Evolutionary conservation across 1,140 invertebrate genomes (phyloP).

Genomic region (Acromyrmex charruanus): DNA sequence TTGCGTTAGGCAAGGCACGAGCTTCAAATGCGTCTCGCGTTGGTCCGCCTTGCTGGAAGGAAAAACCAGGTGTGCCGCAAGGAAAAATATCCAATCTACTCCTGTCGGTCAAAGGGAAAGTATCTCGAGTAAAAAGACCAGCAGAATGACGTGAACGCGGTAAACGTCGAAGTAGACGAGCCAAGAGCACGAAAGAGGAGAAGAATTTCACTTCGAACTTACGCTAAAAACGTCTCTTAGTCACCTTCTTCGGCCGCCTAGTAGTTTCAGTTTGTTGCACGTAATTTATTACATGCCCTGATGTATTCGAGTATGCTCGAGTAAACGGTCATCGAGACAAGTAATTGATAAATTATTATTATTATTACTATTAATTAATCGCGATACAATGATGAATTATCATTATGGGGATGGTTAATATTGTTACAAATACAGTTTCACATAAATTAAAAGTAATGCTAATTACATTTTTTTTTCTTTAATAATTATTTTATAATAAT

Average conservation of each 20-base stretch:
- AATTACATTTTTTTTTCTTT: not conserved
- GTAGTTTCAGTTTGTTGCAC: conserved; percentile 50
- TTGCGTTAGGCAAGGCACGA: conserved; percentile 23
- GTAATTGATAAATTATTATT: not conserved
- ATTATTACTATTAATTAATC: not conserved
- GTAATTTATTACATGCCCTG: conserved; percentile 44
- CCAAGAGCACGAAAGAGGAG: not conserved
- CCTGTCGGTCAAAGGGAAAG: conserved; percentile 73
- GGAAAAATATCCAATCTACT: conserved; percentile 76
- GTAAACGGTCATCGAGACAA: not conserved
- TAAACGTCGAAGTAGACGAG: conserved; percentile 61
- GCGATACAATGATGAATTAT: not conserved
- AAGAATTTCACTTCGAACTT: conserved; percentile 36
- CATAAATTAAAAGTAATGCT: not conserved
- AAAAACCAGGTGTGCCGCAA: conserved; percentile 61
- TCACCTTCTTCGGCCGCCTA: conserved; percentile 33
- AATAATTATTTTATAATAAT: not conserved
- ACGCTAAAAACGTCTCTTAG: conserved; percentile 55
- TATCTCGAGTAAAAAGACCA: conserved; percentile 64
- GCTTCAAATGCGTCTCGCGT: conserved; percentile 32
- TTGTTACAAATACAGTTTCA: not conserved
- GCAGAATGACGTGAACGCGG: conserved; percentile 61
- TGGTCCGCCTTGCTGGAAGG: conserved; percentile 32
- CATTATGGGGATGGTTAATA: not conserved
- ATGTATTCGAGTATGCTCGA: not conserved